Evolutionary conservation across 2,888 invertebrate genomes (phyloP).

Genomic region (Agrochola litura): DNA sequence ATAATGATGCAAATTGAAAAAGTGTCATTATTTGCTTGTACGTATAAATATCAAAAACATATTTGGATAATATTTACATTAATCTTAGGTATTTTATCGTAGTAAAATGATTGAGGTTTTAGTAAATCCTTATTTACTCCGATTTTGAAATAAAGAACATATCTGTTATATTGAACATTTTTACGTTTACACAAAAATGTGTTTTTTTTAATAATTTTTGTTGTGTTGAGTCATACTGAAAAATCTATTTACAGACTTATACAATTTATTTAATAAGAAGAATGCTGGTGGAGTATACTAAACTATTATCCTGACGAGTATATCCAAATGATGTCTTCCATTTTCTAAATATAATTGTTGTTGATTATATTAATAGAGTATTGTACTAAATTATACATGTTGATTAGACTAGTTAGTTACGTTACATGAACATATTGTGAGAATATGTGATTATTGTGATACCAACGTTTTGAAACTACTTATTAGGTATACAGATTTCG

Average conservation of each 20-base stretch:
- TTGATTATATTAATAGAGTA: conserved; percentile 70
- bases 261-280: conserved; percentile 55
- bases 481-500: conserved; percentile 64
- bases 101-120: conserved; percentile 46
- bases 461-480: conserved; percentile 61
- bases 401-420: conserved; percentile 70
- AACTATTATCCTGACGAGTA: conserved; percentile 44
- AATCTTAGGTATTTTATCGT: conserved; percentile 59
- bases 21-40: conserved; percentile 49
- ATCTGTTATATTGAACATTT: conserved; percentile 11
- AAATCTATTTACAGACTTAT: conserved; percentile 62
- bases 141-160: conserved; percentile 27
- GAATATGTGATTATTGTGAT: conserved; percentile 69
- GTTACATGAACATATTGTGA: conserved; percentile 62
- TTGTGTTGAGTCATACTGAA: conserved; percentile 49
- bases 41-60: conserved; percentile 65
- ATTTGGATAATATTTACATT: conserved; percentile 69
- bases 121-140: conserved; percentile 41
- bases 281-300: conserved; percentile 42
- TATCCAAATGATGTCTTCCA: conserved; percentile 72
- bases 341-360: conserved; percentile 69
- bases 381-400: conserved; percentile 72
- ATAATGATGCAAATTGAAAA: conserved; percentile 61
- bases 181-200: conserved; percentile 39
- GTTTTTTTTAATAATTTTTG: conserved; percentile 37